phyloP scores from a whole-genome alignment of 2,888 invertebrate genomes.

The Tortrix viridana region DNA sequence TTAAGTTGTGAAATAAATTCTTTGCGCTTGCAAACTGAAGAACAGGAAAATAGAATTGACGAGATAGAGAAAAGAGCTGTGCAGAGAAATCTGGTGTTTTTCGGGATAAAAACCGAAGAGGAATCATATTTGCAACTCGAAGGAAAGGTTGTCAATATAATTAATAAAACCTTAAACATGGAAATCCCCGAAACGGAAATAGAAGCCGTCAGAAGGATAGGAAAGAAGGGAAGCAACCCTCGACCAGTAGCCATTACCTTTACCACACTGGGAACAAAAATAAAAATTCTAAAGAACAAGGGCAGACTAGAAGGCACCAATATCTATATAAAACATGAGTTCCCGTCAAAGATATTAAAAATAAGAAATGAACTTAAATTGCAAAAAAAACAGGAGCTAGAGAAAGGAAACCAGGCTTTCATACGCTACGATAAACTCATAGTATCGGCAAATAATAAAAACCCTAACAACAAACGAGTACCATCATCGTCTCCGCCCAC shows the following conservation, averaged over 20 bases:
- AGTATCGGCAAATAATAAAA: not conserved
- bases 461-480: not conserved
- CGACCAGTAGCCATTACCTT: not conserved
- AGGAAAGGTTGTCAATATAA: not conserved
- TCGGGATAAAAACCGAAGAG: not conserved
- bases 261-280: not conserved
- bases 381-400: not conserved
- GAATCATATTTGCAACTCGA: conserved; percentile 1
- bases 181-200: not conserved
- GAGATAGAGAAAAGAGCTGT: not conserved
- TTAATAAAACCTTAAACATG: not conserved
- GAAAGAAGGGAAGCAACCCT: not conserved
- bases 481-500: not conserved
- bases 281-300: not conserved
- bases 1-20: not conserved
- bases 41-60: not conserved
- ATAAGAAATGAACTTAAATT: not conserved
- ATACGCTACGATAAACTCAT: conserved; percentile 1
- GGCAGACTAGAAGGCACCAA: not conserved
- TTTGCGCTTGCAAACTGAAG: not conserved
- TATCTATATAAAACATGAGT: not conserved
- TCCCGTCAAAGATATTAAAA: not conserved
- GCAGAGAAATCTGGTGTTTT: not conserved
- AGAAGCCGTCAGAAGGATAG: conserved; percentile 1
- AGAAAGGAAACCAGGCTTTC: not conserved